These are phyloP conservation scores for Thelaira solivaga DNA, from an alignment of 2,888 invertebrate genomes.

Conservation along the genomic window DNA sequence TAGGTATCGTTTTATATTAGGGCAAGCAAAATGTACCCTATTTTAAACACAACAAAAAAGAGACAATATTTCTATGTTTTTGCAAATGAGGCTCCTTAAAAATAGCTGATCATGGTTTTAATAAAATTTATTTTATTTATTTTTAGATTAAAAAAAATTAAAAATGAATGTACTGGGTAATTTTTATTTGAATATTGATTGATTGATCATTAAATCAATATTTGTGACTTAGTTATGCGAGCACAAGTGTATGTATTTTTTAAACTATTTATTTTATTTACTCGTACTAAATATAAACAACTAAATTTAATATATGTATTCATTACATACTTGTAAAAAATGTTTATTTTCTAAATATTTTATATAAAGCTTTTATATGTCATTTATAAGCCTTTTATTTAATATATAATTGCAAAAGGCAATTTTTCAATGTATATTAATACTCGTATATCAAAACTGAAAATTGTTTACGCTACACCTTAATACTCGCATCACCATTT, in stretches of 20 bases:
- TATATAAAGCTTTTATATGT: constrained; percentile 6
- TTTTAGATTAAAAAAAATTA: constrained; percentile 8
- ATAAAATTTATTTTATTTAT: neutral
- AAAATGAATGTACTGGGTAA: too few species aligned
- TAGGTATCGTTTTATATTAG: too few species aligned
- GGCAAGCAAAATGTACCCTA: too few species aligned
- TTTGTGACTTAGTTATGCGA: constrained; percentile 16
- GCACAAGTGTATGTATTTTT: constrained; percentile 40
- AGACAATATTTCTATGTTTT: too few species aligned
- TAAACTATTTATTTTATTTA: too few species aligned
- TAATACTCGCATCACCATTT: neutral
- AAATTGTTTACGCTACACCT: constrained; percentile 4
- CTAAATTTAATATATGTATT: neutral
- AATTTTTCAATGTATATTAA: neutral
- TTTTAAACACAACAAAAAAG: too few species aligned
- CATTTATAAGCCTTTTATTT: neutral
- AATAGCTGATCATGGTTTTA: too few species aligned
- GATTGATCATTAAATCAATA: neutral
- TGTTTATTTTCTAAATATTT: neutral
- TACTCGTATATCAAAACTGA: neutral
- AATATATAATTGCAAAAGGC: neutral
- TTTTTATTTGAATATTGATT: neutral
- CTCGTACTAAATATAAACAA: too few species aligned
- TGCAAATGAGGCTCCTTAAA: too few species aligned
- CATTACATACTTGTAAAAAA: neutral